phyloP scores from a whole-genome alignment of 2,888 invertebrate species.

The Lycia hirtaria region DNA sequence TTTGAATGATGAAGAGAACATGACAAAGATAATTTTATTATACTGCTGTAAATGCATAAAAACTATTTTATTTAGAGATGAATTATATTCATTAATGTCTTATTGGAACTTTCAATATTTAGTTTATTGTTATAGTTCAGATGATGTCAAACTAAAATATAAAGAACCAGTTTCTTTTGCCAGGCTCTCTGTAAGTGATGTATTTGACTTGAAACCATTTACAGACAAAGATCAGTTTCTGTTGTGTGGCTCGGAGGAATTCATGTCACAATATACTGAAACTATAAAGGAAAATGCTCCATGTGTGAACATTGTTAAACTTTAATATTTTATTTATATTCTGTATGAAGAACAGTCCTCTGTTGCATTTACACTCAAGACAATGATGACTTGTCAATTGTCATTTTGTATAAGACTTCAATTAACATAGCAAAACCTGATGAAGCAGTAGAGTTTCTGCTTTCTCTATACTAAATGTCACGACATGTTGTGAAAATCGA shows the following conservation, averaged over 20 bases:
- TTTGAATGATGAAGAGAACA: slow-evolving; percentile 88
- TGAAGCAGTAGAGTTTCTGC: too few species aligned
- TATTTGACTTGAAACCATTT: slow-evolving; percentile 63
- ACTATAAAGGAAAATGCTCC: slow-evolving; percentile 54
- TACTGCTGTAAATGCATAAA: slow-evolving; percentile 86
- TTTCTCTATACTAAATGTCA: too few species aligned
- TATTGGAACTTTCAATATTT: slow-evolving; percentile 92
- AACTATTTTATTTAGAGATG: slow-evolving; percentile 86
- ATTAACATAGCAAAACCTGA: too few species aligned
- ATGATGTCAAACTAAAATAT: slow-evolving; percentile 65
- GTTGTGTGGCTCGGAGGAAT: slow-evolving; percentile 87
- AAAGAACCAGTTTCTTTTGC: slow-evolving; percentile 76
- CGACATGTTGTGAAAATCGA: too few species aligned
- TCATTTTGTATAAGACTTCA: too few species aligned
- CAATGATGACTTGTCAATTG: too few species aligned
- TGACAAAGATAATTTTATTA: slow-evolving; percentile 86
- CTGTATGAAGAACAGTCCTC: too few species aligned
- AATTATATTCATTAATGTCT: slow-evolving; percentile 83
- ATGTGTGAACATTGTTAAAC: slow-evolving; percentile 62
- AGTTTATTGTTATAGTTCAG: slow-evolving; percentile 72
- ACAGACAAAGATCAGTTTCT: slow-evolving; percentile 72
- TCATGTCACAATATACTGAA: slow-evolving; percentile 78
- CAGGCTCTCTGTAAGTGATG: slow-evolving; percentile 63
- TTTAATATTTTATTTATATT: too few species aligned
- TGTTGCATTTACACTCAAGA: too few species aligned